Base-by-base conservation (phyloP, 2,797 vertebrate species). In the Atherinosoma microstoma region DNA sequence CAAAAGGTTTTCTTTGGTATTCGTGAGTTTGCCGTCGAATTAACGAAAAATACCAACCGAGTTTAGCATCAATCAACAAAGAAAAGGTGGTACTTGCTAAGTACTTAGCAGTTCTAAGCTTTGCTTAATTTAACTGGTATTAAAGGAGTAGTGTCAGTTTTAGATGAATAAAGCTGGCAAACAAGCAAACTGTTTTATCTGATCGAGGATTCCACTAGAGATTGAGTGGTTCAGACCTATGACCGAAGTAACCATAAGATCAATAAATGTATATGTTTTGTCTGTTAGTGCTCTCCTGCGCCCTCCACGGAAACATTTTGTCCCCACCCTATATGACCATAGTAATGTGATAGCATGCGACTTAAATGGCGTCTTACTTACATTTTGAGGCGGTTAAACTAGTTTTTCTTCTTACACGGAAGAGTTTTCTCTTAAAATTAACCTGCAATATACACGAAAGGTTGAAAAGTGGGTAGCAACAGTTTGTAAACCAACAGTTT, bases 1-100 rank as follows among this genome's bases (percentile, higher is more conserved):
- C 3, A 35, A 9, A 11, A 18, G 4, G 15, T n/a, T 67, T 40
- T 49, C 3, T 20, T 29, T 13, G 1, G 0, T 15, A 0, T 22
- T n/a, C 0, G 24, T 4, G 11, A 34, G 1, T 61, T 1, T 27
- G 3, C 13, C 63, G 27, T 80, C 27, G 11, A 75, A 16, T 27
- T 12, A 3, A 40, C 29, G 16, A 20, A 30, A 64, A 71, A 22
- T 40, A 36, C 59, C 8, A 36, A 62, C 49, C n/a, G 22, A 64
- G n/a, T 70, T 76, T 73, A 75, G 70, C 76, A 30, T 54, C 54
- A 53, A 61, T 64, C 75, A 91, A 86, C 88, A 90, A 92, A 92
- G 86, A 90, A 87, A 91, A 79, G 2, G 34, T 70, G 78, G 35
- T 35, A 70, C 3, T 67, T 67, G 78, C 59, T 78, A 54, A 87